These are phyloP conservation scores for Lagorchestes hirsutus DNA, from an alignment of 2,797 vertebrate species.

Conservation along the genomic window DNA sequence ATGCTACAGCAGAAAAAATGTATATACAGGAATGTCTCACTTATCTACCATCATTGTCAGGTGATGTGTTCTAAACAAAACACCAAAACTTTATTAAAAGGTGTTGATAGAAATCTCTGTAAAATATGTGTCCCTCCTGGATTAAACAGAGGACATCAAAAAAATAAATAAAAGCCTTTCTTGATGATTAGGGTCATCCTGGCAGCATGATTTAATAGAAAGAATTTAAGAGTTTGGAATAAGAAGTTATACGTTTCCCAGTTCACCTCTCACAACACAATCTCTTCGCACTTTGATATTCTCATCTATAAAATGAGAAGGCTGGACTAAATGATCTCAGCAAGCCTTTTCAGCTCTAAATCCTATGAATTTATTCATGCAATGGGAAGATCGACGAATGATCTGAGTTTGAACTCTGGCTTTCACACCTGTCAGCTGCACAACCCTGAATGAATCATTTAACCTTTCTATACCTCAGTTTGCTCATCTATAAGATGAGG, in stretches of 20 bases:
- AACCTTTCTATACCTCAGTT: conserved; percentile 6
- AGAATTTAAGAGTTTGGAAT: neutral
- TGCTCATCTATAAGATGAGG: neutral
- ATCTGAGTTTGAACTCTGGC: neutral
- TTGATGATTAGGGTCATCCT: neutral
- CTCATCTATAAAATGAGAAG: neutral
- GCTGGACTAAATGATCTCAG: neutral
- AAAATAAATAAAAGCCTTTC: neutral
- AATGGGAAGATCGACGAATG: neutral
- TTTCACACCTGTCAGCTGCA: neutral
- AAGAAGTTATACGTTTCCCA: neutral
- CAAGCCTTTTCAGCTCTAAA: neutral
- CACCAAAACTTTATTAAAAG: conserved; percentile 25
- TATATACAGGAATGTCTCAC: neutral
- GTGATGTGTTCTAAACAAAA: neutral
- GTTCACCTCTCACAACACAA: neutral
- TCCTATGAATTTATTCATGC: neutral
- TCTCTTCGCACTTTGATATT: neutral
- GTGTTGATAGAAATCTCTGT: conserved; percentile 20
- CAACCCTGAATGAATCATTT: neutral
- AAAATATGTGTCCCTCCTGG: conserved; percentile 17
- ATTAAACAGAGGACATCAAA: conserved; percentile 27
- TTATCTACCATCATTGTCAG: neutral
- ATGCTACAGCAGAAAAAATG: neutral
- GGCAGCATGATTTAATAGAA: neutral